Base-by-base conservation (phyloP, 2,888 invertebrate species). In the Bedellia somnulentella region DNA sequence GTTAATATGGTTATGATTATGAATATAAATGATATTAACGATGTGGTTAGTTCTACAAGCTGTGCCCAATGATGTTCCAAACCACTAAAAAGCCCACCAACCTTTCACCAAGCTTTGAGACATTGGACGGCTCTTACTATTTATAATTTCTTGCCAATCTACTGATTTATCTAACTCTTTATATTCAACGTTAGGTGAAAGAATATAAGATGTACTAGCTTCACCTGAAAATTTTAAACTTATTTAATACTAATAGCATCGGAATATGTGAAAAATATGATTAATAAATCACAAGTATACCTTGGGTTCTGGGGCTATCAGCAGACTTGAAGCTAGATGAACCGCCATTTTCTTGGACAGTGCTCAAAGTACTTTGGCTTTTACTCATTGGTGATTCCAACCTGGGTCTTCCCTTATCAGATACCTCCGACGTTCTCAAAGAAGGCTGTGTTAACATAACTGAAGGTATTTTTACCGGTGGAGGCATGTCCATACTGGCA, bases 161-260 rank as follows among this genome's bases (percentile, higher is more conserved):
- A 73, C 66, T 35, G 73, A 73, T 42, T 61, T 67, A 68, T 73
- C 73, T 73, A 73, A 67, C 46, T 73, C 71, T 61, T 50, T 70
- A 56, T 73, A 73, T 37, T 54, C 50, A 41, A 53, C 44, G 52
- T 64, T 70, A 47, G 70, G 68, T 49, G 68, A 68, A 41, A 57
- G 54, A 36, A 57, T 47, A 49, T 57, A 52, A 42, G 63, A 45
- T 38, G 53, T 44, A 45, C 52, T 63, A 51, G 45, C 46, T 36
- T 68, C 61, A 54, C 68, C 73, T 73, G 73, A 70, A 71, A 71
- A 63, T 54, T 32, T 45, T 41, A 57, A 32, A 24, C 32, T 28
- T 17, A 3, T 23, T 24, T 8, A 27, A 26, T 27, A 26, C 13
- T 24, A 14, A n/a, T n/a, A n/a, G n/a, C n/a, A n/a, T n/a, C n/a